These are phyloP conservation scores for Odontophorus gujanensis DNA, from an alignment of 2,113 vertebrate species.

Conservation along the genomic window DNA sequence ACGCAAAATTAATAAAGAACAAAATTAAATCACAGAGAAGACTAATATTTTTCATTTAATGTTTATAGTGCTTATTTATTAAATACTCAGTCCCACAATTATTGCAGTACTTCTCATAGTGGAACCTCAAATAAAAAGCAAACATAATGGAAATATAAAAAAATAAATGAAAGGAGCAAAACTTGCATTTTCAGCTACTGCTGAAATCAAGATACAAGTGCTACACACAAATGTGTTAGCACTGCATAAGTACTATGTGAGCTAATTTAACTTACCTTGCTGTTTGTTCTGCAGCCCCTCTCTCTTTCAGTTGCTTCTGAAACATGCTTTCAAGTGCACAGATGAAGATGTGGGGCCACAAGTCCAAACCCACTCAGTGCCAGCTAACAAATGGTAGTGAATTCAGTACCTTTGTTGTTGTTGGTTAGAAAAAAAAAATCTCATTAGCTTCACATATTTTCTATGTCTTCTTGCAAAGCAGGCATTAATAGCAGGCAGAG, in stretches of 20 bases:
- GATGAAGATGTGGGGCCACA: background rate
- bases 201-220: background rate
- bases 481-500: background rate
- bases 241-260: background rate
- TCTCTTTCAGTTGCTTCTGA: background rate
- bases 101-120: background rate
- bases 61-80: background rate
- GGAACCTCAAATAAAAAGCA: background rate
- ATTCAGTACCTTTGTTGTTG: background rate
- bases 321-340: background rate
- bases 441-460: background rate
- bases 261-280: background rate
- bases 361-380: background rate
- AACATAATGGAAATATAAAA: background rate
- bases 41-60: background rate
- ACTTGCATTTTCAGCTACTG: background rate
- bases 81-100: background rate
- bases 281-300: background rate
- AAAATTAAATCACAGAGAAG: background rate
- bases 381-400: fast-evolving
- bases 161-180: background rate
- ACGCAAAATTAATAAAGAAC: background rate
- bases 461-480: background rate
- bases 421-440: background rate
- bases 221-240: background rate